Base-by-base conservation (phyloP, 2,113 vertebrate genomes). In the Elanoides forficatus region DNA sequence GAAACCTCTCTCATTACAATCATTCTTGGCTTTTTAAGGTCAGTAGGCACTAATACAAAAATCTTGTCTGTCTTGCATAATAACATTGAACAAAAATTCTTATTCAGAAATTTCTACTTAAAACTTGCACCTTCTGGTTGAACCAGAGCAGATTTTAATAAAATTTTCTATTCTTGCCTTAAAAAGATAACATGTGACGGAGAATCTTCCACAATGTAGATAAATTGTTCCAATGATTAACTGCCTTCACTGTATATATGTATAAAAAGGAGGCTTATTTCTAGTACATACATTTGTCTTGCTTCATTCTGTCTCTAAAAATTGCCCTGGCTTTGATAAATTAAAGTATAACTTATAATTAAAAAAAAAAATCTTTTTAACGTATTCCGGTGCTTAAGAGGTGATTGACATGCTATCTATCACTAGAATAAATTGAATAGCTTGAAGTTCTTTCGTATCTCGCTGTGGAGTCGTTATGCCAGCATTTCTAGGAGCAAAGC, bases 221-320 rank as follows among this genome's bases (percentile, higher is more conserved):
- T 88, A 94, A 95, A 94, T 94, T 94, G 86, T 93, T 91, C 48
- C 50, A 86, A 81, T 95, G 95, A 95, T 97, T 96, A 96, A 97
- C 91, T 95, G 93, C 87, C 79, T 93, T 95, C 62, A 27, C 67
- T 82, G 45, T 96, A 70, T 93, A 52, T 94, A 74, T 75, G 74
- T 95, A 73, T 90, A 85, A 91, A 96, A 91, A 93, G 79, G 53
- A 93, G 78, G 81, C 78, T 96, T 96, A 94, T 96, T 96, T 97
- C 94, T 95, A 93, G 84, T 88, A 45, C 43, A 38, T 93, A 82
- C 84, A 97, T 94, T 95, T 95, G 73, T 95, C 95, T 96, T 90
- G 94, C 40, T 96, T 94, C 86, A 91, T 95, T 95, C 84, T 85
- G 91, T 75, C 84, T 93, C 94, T 87, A 91, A 93, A 97, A 95